A percentile compares a stretch with the other conserved stretches of the same genome.
These are phyloP conservation scores for Umimayanthus kanabou DNA, from an alignment of 92 coral and sea anemone genomes.

Conservation along the genomic window DNA sequence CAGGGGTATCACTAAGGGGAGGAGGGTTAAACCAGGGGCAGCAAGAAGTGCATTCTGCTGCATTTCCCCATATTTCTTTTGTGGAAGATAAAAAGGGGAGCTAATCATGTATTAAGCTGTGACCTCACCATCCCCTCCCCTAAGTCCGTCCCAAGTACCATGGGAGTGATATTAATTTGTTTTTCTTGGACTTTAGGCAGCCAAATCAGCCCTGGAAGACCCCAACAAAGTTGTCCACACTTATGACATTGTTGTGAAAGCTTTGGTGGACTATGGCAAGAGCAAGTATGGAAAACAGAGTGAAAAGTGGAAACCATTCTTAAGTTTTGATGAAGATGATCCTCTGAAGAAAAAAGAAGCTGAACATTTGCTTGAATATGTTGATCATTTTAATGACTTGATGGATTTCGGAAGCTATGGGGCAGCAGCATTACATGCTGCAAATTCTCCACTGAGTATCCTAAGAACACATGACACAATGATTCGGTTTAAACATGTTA, in stretches of 20 bases:
- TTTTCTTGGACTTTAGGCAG: slow-evolving; percentile 59
- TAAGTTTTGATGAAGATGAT: slow-evolving; percentile 95
- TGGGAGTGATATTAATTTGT: background rate
- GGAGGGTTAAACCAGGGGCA: too few relatives aligned
- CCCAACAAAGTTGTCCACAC: slow-evolving; percentile 72
- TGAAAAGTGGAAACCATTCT: slow-evolving; percentile 73
- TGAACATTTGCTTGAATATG: slow-evolving; percentile 85
- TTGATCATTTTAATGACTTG: slow-evolving; percentile 92
- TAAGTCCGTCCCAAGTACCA: background rate
- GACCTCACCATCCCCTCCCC: too few relatives aligned
- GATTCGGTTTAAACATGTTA: slow-evolving; percentile 87
- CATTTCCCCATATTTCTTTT: too few relatives aligned
- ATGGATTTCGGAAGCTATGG: slow-evolving; percentile 93
- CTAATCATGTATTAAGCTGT: too few relatives aligned
- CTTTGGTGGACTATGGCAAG: slow-evolving; percentile 81
- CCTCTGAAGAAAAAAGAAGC: slow-evolving; percentile 99
- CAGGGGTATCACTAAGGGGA: too few relatives aligned
- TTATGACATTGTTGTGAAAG: slow-evolving; percentile 76
- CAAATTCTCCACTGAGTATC: slow-evolving; percentile 93
- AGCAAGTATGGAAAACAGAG: slow-evolving; percentile 72
- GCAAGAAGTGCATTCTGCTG: too few relatives aligned
- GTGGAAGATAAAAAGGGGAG: too few relatives aligned
- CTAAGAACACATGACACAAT: slow-evolving; percentile 89
- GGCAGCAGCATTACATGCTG: slow-evolving; percentile 99
- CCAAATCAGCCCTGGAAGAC: slow-evolving; percentile 66